phyloP scores from a whole-genome alignment of 2,797 vertebrate genomes.

The Mus caroli region DNA sequence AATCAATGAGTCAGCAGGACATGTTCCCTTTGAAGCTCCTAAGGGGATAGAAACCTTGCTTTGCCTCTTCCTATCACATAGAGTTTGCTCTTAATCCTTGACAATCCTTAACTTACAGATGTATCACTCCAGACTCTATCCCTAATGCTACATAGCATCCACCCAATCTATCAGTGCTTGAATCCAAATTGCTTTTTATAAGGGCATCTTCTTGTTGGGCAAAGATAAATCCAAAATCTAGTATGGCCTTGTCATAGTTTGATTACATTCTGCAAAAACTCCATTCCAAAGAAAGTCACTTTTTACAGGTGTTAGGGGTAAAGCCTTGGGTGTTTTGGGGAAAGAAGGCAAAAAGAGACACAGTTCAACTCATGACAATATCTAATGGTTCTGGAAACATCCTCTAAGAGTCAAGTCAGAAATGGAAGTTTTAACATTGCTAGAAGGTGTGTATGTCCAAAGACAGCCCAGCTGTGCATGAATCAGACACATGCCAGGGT shows the following conservation, averaged over 20 bases:
- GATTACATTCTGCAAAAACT: conserved; percentile 47
- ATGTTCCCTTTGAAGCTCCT: not conserved
- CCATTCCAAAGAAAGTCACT: conserved; percentile 27
- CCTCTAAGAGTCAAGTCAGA: conserved; percentile 44
- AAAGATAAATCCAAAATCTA: not conserved
- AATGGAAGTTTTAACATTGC: conserved; percentile 3
- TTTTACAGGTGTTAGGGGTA: not conserved
- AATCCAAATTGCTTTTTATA: not conserved
- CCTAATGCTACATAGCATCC: not conserved
- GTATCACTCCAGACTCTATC: not conserved
- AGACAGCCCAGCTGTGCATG: conserved; percentile 35
- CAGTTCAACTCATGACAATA: conserved; percentile 19
- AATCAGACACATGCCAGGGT: conserved; percentile 44
- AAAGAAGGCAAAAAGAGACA: not conserved
- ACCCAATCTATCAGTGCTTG: not conserved
- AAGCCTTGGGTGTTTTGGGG: not conserved
- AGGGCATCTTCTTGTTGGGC: not conserved
- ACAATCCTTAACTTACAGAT: conserved; percentile 17
- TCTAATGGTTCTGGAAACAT: conserved; percentile 44
- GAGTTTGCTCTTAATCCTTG: not conserved
- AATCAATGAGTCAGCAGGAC: conserved; percentile 49
- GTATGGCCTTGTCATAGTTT: not conserved
- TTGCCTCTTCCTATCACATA: not conserved
- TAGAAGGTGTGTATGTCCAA: conserved; percentile 30
- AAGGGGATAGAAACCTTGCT: not conserved